Base-by-base conservation (phyloP, 2,888 invertebrate species). In the Tiphia femorata region DNA sequence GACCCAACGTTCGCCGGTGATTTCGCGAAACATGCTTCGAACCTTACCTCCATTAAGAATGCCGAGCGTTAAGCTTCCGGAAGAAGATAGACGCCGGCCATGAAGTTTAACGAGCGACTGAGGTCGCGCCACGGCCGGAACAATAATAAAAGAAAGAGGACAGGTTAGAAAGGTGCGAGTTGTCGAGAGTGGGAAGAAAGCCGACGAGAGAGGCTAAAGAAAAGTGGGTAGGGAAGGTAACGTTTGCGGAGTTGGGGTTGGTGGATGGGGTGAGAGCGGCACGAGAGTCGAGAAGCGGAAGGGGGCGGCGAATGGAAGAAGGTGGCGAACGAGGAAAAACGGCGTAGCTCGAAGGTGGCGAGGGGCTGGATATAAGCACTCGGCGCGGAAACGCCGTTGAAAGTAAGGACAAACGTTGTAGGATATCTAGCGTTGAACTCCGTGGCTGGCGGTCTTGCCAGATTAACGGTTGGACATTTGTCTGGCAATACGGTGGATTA, bases 61-160 rank as follows among this genome's bases (percentile, higher is more conserved):
- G 42, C 25, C 49, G 29, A 54, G 50, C 67, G 61, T 63, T 70
- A 66, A 69, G 61, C 60, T 51, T 41, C 49, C 55, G 52, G 61
- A 64, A 58, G 64, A 66, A 64, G 64, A 66, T 49, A 48, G 20
- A 30, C 3, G 41, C 23, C 21, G 6, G 30, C 51, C 30, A 58
- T 60, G 53, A 64, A 62, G 59, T 67, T 67, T 70, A 70, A 64
- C 67, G 60, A 67, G 62, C 56, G 67, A 59, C 54, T 47, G 43
- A 58, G 53, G 56, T 55, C 55, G 58, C 41, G 35, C 27, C 16
- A 20, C 37, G 53, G 40, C 48, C 47, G 48, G 16, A 14, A 51
- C 50, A 44, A 43, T 53, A 53, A 60, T 55, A 21, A 47, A 25
- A 48, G 67, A 68, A n/a, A n/a, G n/a, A n/a, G 40, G 48, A 58